These are phyloP conservation scores for Allochrocebus solatus DNA, from an alignment of 2,797 vertebrate species.

Conservation along the genomic window DNA sequence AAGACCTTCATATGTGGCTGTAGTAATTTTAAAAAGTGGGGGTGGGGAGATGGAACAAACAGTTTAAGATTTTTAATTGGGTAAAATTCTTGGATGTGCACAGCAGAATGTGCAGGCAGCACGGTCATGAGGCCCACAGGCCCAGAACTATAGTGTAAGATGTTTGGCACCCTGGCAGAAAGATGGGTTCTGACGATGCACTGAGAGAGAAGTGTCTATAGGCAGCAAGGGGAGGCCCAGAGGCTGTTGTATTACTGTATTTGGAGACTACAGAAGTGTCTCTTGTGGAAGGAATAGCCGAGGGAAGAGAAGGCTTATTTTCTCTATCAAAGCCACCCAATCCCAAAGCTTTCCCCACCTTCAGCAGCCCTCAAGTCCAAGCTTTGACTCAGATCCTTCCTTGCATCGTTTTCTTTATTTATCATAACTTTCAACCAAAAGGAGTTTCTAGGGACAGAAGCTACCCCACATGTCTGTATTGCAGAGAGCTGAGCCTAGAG, in stretches of 20 bases:
- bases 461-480: background rate
- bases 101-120: background rate
- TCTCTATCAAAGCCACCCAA: background rate
- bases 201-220: background rate
- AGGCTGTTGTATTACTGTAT: background rate
- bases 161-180: background rate
- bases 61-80: background rate
- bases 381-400: background rate
- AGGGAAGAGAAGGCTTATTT: background rate
- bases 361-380: background rate
- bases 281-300: background rate
- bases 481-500: background rate
- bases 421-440: background rate
- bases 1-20: background rate
- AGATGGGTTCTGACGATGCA: background rate
- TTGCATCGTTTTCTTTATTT: conserved; percentile 1
- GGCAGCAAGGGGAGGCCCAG: background rate
- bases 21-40: background rate
- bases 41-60: background rate
- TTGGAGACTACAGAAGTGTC: background rate
- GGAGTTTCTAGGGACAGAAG: background rate
- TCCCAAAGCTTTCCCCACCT: background rate
- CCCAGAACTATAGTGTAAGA: background rate
- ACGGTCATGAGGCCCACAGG: background rate
- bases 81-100: conserved; percentile 4